A percentile compares a stretch with the other conserved stretches of the same genome.
Evolutionary conservation across 1,140 invertebrate species (phyloP).

Genomic region (Armadillidium nasatum): DNA sequence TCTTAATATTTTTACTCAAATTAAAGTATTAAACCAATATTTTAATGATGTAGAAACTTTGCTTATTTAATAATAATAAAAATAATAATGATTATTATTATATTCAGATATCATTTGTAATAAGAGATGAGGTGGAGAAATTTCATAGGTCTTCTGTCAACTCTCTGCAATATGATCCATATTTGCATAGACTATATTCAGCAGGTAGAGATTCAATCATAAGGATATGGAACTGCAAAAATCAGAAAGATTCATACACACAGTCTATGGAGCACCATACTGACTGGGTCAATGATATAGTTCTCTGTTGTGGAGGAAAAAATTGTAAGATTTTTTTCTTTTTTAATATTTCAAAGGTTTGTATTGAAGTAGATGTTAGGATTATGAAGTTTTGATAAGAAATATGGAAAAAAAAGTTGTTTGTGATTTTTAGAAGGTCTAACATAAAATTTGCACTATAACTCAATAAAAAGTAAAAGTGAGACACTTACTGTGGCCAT

Average conservation of each 20-base stretch:
- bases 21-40: no score
- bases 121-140: constrained; percentile 90
- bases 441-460: no score
- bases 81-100: background rate
- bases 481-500: no score
- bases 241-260: constrained; percentile 74
- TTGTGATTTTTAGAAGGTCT: no score
- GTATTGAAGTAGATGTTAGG: no score
- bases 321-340: constrained; percentile 61
- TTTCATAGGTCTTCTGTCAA: constrained; percentile 93
- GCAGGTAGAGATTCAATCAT: constrained; percentile 98
- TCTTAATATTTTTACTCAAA: no score
- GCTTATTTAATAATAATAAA: no score
- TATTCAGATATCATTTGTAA: constrained; percentile 90
- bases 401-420: no score
- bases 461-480: no score
- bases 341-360: no score
- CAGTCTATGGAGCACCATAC: constrained; percentile 96
- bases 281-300: constrained; percentile 99
- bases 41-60: no score
- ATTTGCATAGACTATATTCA: constrained; percentile 83
- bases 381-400: no score
- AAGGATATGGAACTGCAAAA: constrained; percentile 80
- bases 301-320: constrained; percentile 91
- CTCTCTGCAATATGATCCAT: constrained; percentile 86